These are phyloP conservation scores for Notamacropus eugenii DNA, from an alignment of 2,797 vertebrate species.

Conservation along the genomic window DNA sequence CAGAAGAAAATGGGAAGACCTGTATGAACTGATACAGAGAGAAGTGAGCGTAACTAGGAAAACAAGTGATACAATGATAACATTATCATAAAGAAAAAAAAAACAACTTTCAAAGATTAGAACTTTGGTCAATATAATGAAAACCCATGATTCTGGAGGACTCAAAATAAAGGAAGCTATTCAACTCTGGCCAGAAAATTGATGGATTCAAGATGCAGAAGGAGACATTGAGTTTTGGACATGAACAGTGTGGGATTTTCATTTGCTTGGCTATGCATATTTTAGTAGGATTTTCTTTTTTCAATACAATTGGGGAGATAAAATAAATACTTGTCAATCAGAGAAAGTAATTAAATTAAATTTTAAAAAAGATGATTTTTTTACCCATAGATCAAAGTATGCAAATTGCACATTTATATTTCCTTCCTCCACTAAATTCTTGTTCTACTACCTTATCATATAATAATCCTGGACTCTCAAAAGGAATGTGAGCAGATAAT, in stretches of 20 bases:
- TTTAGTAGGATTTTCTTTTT: neutral
- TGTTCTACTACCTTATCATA: neutral
- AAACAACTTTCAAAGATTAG: neutral
- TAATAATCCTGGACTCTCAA: neutral
- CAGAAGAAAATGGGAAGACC: neutral
- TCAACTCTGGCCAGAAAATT: neutral
- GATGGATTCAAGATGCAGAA: neutral
- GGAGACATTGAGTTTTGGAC: neutral
- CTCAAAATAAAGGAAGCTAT: neutral
- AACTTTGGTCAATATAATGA: neutral
- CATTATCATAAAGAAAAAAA: neutral
- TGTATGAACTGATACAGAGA: neutral
- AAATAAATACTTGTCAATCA: neutral
- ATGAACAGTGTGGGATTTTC: neutral
- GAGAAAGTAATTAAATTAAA: neutral
- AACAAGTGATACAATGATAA: neutral
- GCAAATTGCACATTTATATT: neutral
- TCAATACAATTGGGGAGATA: neutral
- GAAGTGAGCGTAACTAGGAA: neutral
- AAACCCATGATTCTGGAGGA: neutral
- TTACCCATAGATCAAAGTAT: neutral
- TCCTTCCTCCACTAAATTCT: neutral
- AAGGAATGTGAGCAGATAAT: neutral
- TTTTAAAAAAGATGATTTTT: neutral
- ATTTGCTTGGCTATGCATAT: neutral